Evolutionary conservation across 53 echinoderm and acorn worm genomes (phyloP).

Genomic region (Crossaster papposus): DNA sequence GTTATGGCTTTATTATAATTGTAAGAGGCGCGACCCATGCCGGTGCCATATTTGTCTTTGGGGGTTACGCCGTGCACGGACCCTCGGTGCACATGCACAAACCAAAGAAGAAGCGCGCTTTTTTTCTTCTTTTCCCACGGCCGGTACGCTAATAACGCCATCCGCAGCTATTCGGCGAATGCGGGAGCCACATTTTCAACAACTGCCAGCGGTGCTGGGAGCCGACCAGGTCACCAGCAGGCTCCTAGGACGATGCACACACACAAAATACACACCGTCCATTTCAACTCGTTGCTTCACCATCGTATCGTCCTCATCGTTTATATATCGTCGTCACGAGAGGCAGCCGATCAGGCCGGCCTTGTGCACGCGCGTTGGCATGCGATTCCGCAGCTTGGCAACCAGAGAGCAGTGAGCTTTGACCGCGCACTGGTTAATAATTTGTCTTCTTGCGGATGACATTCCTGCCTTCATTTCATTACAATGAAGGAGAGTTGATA

Average conservation of each 20-base stretch:
- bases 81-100: background rate
- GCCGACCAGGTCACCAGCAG: conserved; percentile 43
- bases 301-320: background rate
- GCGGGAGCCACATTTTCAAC: conserved; percentile 47
- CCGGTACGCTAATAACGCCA: conserved; percentile 30
- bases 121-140: conserved; percentile 33
- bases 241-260: conserved; percentile 15
- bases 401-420: background rate
- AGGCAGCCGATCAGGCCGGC: background rate
- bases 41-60: conserved; percentile 45
- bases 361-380: conserved; percentile 31
- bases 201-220: conserved; percentile 37
- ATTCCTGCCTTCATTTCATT: conserved; percentile 55
- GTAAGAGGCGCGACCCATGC: background rate
- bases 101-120: background rate
- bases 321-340: background rate
- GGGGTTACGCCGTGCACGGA: background rate
- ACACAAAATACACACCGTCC: conserved; percentile 14
- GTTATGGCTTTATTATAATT: background rate
- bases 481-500: conserved; percentile 34
- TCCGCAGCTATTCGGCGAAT: conserved; percentile 50
- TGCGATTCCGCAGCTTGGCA: conserved; percentile 11
- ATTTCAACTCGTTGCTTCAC: background rate
- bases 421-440: background rate
- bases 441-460: background rate